Evolutionary conservation across 2,113 vertebrate species (phyloP).

Genomic region (Chloroceryle aenea): DNA sequence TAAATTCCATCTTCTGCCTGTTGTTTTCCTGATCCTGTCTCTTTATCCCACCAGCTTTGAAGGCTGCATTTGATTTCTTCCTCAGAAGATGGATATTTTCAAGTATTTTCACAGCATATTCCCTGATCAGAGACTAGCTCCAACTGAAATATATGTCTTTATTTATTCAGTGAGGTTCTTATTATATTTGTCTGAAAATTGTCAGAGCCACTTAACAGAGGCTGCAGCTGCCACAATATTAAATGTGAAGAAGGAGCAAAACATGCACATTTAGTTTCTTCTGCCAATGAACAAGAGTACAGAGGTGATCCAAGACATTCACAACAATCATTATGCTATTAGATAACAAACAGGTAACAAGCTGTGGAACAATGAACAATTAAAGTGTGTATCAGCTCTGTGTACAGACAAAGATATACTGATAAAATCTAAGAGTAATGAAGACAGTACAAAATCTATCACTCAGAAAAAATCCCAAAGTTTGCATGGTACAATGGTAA

Average conservation of each 20-base stretch:
- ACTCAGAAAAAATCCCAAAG: background rate
- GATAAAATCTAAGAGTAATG: background rate
- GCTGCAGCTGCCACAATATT: slow-evolving; percentile 3
- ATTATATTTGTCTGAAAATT: slow-evolving; percentile 19
- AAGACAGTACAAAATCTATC: background rate
- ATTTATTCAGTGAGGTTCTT: slow-evolving; percentile 38
- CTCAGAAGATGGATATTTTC: slow-evolving; percentile 23
- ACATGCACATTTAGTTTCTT: background rate
- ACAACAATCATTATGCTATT: background rate
- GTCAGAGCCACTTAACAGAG: slow-evolving; percentile 1
- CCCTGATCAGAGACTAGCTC: slow-evolving; percentile 33
- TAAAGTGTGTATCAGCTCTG: background rate
- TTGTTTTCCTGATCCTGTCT: slow-evolving; percentile 1
- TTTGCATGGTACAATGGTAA: background rate
- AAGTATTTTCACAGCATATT: slow-evolving; percentile 24
- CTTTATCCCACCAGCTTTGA: slow-evolving; percentile 19
- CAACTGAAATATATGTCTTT: slow-evolving; percentile 29
- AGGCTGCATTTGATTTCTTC: slow-evolving; percentile 32
- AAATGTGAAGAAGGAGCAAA: slow-evolving; percentile 3
- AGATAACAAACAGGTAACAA: background rate
- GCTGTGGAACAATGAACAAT: background rate
- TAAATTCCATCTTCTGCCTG: background rate
- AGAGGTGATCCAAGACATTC: background rate
- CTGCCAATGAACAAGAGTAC: background rate
- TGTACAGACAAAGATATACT: background rate